Percentiles rank a stretch among this genome's conserved stretches.
These are phyloP conservation scores for Drosophila nigrodunni DNA, from an alignment of 1,140 invertebrate genomes.

Conservation along the genomic window DNA sequence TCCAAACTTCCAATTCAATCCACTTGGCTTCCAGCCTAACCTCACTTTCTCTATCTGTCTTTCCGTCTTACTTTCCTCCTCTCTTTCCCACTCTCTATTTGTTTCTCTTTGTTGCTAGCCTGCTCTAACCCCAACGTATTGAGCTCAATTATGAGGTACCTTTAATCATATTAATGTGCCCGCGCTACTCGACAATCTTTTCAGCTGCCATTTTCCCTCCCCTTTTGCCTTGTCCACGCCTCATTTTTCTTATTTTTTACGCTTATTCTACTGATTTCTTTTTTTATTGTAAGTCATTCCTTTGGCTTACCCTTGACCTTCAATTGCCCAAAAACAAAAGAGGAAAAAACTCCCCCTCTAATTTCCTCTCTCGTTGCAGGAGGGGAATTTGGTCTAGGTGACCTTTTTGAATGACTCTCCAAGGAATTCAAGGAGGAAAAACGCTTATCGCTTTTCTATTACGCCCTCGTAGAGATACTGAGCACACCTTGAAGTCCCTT, in stretches of 20 bases:
- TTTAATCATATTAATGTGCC: constrained; percentile 77
- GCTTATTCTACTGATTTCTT: constrained; percentile 8
- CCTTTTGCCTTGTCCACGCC: background rate
- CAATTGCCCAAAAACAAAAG: constrained; percentile 21
- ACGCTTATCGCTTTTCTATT: constrained; percentile 79
- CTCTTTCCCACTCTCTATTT: constrained; percentile 8
- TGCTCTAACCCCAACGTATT: constrained; percentile 35
- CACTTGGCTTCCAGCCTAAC: background rate
- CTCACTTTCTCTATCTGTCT: background rate
- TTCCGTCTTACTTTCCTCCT: background rate
- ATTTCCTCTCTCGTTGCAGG: too few species aligned
- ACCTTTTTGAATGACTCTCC: constrained; percentile 80
- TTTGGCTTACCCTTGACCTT: constrained; percentile 70
- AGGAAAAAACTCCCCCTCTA: background rate
- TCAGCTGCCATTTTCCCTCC: background rate
- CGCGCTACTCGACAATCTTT: constrained; percentile 13
- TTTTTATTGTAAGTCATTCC: constrained; percentile 52
- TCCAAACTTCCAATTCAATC: constrained; percentile 19
- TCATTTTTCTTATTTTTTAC: background rate
- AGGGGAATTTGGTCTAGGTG: constrained; percentile 48
- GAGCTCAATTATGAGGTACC: constrained; percentile 77
- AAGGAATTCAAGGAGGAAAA: constrained; percentile 59
- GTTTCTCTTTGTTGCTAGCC: background rate
- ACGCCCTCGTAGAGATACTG: constrained; percentile 25
- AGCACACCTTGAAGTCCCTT: constrained; percentile 28